Base-by-base conservation (phyloP, 2,797 vertebrate species). In the Neoniphon sammara region DNA sequence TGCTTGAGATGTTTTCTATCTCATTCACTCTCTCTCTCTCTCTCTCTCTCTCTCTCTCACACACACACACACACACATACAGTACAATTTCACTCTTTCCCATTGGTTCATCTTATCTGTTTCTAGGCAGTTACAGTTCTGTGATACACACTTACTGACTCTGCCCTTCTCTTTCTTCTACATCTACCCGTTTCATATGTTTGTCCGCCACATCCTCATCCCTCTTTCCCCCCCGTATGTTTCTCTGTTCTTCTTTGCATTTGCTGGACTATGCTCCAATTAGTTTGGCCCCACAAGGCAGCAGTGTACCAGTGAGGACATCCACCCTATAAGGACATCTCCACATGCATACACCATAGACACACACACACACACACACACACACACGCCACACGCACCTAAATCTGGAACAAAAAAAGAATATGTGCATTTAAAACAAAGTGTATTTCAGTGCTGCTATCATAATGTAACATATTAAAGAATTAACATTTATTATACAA, bases 241-340 rank as follows among this genome's bases (percentile, higher is more conserved):
- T 72, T 76, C 72, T 82, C 66, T 66, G 31, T 59, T 76, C 68
- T 74, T 61, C 73, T 82, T 69, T 84, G 72, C 44, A 11, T 85
- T 84, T 70, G 55, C 34, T 82, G 78, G 82, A 85, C 84, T 85
- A 52, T 77, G 62, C 74, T 87, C 82, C 82, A 86, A 78, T 90
- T 90, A 89, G 66, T 82, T 68, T 69, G 69, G 47, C 61, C 83
- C 86, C 85, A 88, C 79, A 74, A 87, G 81, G 87, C 81, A 85
- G 62, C 54, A 59, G 34, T 70, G 79, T 70, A 82, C 75, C 77
- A 77, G 36, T 21, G 57, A 81, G 66, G 76, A 80, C 77, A 60
- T 44, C 39, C 57, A 77, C 74, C 69, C 78, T 75, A 69, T 76
- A 70, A 82, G 73, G 65, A 78, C 83, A 85, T 56, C 44, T 62